A percentile compares a stretch with the other conserved stretches of the same genome.
phyloP scores from a whole-genome alignment of 2,797 vertebrate species.

The Pipistrellus nathusii region DNA sequence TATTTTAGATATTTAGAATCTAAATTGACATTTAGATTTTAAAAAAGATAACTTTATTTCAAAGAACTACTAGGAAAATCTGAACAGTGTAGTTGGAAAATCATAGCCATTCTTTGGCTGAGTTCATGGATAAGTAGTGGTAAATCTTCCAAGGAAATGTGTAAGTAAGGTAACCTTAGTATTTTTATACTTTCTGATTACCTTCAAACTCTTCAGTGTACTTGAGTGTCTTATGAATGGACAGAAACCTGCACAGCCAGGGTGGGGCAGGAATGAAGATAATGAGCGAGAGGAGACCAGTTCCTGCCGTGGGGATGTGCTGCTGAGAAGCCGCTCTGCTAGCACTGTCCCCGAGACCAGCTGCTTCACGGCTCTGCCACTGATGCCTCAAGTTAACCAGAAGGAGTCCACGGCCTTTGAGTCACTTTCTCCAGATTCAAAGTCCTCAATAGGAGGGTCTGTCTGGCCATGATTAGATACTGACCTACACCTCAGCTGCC shows the following conservation, averaged over 20 bases:
- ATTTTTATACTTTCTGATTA: neutral
- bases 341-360: neutral
- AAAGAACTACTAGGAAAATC: neutral
- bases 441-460: neutral
- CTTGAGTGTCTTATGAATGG: neutral
- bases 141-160: neutral
- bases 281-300: neutral
- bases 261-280: neutral
- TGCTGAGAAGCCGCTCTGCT: neutral
- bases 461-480: neutral
- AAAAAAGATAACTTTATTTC: slow-evolving; percentile 29
- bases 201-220: slow-evolving; percentile 2
- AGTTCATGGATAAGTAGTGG: neutral
- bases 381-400: neutral
- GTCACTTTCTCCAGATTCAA: neutral
- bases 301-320: neutral
- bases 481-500: neutral
- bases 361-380: neutral
- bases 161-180: neutral
- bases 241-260: neutral
- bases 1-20: slow-evolving; percentile 33
- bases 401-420: neutral
- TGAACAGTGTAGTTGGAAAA: neutral
- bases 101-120: neutral
- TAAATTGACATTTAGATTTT: neutral